Conservation (phyloP, 2,797 vertebrate genomes). For the Fundulus diaphanus region DNA sequence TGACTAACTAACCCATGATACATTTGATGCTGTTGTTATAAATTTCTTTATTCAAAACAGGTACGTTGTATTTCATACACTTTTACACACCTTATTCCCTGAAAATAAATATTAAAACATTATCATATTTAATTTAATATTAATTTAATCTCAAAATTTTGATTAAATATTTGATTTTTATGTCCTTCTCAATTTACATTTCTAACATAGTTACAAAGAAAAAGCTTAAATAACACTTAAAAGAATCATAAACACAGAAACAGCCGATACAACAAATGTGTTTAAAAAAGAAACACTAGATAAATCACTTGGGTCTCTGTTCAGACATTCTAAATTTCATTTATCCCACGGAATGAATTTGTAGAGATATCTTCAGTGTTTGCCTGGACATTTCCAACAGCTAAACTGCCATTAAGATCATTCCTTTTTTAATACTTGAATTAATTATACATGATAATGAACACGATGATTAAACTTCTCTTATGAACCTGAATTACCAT, state of each 20-base stretch:
- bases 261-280: neutral
- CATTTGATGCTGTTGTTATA: neutral
- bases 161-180: neutral
- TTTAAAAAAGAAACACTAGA: neutral
- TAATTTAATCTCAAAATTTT: too few relatives aligned
- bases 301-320: neutral
- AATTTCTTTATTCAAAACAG: neutral
- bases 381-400: neutral
- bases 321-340: neutral
- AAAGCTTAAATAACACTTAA: neutral
- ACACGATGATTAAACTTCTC: neutral
- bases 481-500: neutral
- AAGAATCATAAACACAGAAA: neutral
- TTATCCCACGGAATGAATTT: neutral
- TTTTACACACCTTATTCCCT: neutral
- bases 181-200: neutral
- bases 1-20: too few relatives aligned
- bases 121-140: neutral
- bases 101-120: neutral
- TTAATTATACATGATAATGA: neutral
- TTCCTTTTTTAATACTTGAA: neutral
- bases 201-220: neutral
- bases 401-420: neutral
- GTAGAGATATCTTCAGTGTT: neutral
- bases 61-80: neutral